A percentile compares a stretch with the other conserved stretches of the same genome.
Evolutionary conservation across 1,140 invertebrate species (phyloP).

Genomic region (Medauroidea extradentata): DNA sequence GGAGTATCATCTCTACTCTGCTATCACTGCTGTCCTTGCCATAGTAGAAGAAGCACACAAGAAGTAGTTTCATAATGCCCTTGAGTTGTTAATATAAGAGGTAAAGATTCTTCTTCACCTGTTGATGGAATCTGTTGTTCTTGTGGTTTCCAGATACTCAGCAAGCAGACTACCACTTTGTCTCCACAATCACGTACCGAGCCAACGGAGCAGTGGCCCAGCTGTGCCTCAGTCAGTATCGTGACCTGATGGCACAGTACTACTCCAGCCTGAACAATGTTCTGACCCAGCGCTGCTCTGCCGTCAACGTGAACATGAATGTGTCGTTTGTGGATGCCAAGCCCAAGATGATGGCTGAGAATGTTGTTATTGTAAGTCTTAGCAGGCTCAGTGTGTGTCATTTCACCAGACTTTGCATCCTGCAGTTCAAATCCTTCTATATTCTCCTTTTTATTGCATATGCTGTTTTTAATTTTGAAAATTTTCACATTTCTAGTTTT

Average conservation of each 20-base stretch:
- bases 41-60: too few species aligned
- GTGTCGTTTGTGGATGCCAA: conserved; percentile 81
- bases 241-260: conserved; percentile 74
- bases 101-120: background rate
- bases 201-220: conserved; percentile 82
- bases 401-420: too few species aligned
- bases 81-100: too few species aligned
- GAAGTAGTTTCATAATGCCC: too few species aligned
- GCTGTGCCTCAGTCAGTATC: conserved; percentile 81
- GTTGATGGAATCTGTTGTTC: background rate
- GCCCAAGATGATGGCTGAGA: conserved; percentile 73
- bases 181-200: conserved; percentile 82
- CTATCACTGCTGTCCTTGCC: too few species aligned
- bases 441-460: too few species aligned
- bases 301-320: conserved; percentile 92
- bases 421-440: too few species aligned
- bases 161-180: conserved; percentile 89
- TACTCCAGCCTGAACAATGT: conserved; percentile 75
- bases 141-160: conserved; percentile 66
- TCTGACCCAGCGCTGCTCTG: conserved; percentile 86
- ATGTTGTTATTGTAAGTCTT: conserved; percentile 58
- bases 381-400: too few species aligned
- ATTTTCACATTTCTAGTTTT: too few species aligned
- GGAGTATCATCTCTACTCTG: too few species aligned
- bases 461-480: too few species aligned